Base-by-base conservation (phyloP, 1,140 invertebrate genomes). In the Drosophila bocqueti region DNA sequence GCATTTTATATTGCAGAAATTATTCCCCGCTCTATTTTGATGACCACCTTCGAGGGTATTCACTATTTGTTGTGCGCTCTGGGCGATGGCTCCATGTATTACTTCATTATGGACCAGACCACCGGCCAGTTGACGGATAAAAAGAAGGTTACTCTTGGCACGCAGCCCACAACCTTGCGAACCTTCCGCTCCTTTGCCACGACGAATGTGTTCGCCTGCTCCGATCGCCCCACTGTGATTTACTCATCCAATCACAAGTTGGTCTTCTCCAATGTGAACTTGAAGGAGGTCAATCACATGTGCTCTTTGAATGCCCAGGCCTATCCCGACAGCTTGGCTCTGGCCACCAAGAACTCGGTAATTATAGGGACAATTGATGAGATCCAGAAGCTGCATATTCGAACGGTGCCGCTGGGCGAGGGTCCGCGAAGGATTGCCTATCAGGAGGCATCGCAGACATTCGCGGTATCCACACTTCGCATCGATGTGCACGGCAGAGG, bases 171-270 rank as follows among this genome's bases (percentile, higher is more conserved):
- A 2, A 96, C 98, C 45, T 94, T 99, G 62, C 95, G 96, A 76
- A 98, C 97, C 18, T 99, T 99, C 91, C 93, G 96, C 75, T 98
- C 98, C 5, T 94, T 98, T 49, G 97, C 97, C 10, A 98, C 98
- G 0, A 98, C 97, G 16, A 99, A 99, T 94, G 98, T 99, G 5
- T 99, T 99, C 94, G 99, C 98, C 13, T 99, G 99, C 92, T 99
- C 98, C 1, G 99, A 99, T 93, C 95, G 99, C 54, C 99, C 99
- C 0, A 99, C 99, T 1, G 99, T 99, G 3, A 99, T 99, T 77
- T 99, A 99, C 94, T 99, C 98, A 10, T 99, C 98, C 10, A 99
- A 99, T 94, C 98, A 99, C 92, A 99, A 99, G 94, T 94, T 99
- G 5, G 98, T 99, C 0, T 99, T 99, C 94, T 99, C 98, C 26